Conservation (phyloP, 2,888 invertebrate genomes). For the Sclerodermus sp. region DNA sequence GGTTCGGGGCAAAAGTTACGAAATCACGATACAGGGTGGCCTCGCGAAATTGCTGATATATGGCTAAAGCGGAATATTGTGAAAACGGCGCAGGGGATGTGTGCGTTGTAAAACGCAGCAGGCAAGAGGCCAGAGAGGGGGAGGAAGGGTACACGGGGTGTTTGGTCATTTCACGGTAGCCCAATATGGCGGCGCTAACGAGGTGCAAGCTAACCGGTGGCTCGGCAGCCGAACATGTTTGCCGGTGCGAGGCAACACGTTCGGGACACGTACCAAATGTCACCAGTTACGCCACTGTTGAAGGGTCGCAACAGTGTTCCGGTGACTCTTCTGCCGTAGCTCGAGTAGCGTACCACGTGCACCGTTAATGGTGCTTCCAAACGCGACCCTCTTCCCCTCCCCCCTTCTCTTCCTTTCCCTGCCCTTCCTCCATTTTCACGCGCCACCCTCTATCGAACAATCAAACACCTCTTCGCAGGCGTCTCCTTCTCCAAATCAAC, state of each 20-base stretch:
- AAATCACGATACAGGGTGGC: too few relatives aligned
- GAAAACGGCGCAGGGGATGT: too few relatives aligned
- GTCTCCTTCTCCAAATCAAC: too few relatives aligned
- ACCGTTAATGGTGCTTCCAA: constrained; percentile 28
- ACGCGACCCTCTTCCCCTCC: background rate
- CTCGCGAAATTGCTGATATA: too few relatives aligned
- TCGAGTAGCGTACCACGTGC: constrained; percentile 27
- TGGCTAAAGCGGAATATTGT: too few relatives aligned
- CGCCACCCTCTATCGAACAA: constrained; percentile 3
- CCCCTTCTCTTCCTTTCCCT: background rate
- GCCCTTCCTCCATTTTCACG: constrained; percentile 3
- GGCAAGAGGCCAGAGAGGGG: too few relatives aligned
- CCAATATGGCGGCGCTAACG: constrained; percentile 25
- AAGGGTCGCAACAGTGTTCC: constrained; percentile 30
- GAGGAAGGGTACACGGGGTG: too few relatives aligned
- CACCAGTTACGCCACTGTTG: constrained; percentile 26
- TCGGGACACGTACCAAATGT: constrained; percentile 35
- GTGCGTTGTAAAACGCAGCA: too few relatives aligned
- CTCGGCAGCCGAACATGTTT: constrained; percentile 21
- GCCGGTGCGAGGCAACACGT: constrained; percentile 30
- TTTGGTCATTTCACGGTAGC: background rate
- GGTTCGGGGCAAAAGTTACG: too few relatives aligned
- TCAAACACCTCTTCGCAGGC: too few relatives aligned
- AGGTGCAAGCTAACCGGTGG: constrained; percentile 21
- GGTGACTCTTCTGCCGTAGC: constrained; percentile 15